Conservation (phyloP, 2,888 invertebrate genomes). For the Scelioninae gen. 1 region DNA sequence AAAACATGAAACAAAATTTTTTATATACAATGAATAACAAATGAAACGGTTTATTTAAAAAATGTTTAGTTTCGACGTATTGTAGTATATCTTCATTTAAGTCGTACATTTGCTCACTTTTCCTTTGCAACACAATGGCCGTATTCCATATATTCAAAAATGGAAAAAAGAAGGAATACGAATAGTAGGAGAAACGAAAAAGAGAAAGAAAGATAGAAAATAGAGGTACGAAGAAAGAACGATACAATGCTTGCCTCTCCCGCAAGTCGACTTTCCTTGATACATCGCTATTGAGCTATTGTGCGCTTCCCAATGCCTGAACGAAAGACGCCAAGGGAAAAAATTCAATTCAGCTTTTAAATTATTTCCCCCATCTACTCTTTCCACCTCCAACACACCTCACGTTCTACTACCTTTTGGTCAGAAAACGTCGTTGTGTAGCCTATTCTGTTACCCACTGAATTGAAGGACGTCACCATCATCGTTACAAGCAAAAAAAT, state of each 20-base stretch:
- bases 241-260: constrained; percentile 84
- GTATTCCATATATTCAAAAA: constrained; percentile 68
- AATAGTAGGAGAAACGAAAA: constrained; percentile 66
- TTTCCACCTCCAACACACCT: constrained; percentile 70
- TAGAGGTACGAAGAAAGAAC: constrained; percentile 79
- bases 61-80: constrained; percentile 55
- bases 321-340: constrained; percentile 84
- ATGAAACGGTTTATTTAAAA: constrained; percentile 21
- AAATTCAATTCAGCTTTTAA: constrained; percentile 85
- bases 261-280: constrained; percentile 84
- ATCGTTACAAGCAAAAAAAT: constrained; percentile 69
- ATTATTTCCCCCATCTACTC: constrained; percentile 81
- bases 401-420: constrained; percentile 73
- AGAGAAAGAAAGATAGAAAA: constrained; percentile 68
- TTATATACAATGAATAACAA: no score
- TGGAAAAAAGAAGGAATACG: constrained; percentile 63
- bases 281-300: constrained; percentile 85
- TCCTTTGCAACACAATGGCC: constrained; percentile 64
- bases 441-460: constrained; percentile 72
- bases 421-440: constrained; percentile 73
- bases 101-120: constrained; percentile 71
- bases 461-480: constrained; percentile 72
- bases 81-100: constrained; percentile 68
- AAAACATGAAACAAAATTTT: no score
- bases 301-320: constrained; percentile 84